Evolutionary conservation across 2,113 vertebrate species (phyloP).

Genomic region (Grantiella picta): DNA sequence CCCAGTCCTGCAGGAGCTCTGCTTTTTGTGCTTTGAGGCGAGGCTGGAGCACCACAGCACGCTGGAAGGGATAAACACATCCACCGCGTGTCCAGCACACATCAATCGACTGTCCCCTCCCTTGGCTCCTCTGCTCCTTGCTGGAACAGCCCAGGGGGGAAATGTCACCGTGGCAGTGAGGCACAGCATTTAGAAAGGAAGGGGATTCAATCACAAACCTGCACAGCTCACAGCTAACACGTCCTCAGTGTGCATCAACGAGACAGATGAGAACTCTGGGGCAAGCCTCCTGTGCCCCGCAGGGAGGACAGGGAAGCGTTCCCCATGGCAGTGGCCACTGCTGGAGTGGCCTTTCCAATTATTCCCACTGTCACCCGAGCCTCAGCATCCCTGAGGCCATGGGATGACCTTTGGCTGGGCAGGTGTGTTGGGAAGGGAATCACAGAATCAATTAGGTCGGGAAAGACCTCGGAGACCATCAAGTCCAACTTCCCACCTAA

Average conservation of each 20-base stretch:
- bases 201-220: neutral
- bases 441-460: neutral
- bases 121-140: slow-evolving; percentile 17
- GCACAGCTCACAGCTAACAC: neutral
- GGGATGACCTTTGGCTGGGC: neutral
- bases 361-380: neutral
- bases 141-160: neutral
- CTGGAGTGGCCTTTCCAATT: neutral
- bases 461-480: neutral
- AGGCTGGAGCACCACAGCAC: neutral
- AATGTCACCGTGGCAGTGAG: neutral
- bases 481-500: neutral
- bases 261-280: neutral
- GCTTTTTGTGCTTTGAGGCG: slow-evolving; percentile 28
- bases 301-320: neutral
- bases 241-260: neutral
- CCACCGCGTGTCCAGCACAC: neutral
- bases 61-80: neutral
- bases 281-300: neutral
- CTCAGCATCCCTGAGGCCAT: neutral
- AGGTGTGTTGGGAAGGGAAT: neutral
- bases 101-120: slow-evolving; percentile 33
- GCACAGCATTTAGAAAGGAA: neutral
- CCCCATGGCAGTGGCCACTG: fast-evolving
- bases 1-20: slow-evolving; percentile 33